Evolutionary conservation across 2,888 invertebrate genomes (phyloP), one percentile per base, ranked within the genome.

Genomic region (Xanthia icteritia): DNA sequence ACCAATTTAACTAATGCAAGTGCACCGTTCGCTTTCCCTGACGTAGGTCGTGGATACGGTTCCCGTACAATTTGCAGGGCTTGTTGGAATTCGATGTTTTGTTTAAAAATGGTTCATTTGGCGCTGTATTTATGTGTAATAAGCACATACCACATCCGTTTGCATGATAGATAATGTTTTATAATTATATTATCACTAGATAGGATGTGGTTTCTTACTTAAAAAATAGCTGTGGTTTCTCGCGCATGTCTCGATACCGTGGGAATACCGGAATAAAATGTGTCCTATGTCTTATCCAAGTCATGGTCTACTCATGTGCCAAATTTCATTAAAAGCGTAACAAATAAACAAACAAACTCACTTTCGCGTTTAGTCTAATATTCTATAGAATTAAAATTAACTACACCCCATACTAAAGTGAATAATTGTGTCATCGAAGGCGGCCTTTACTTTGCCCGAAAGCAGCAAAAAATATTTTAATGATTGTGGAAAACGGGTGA

Each of bases 61-160:
- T 51, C 61, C 39, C 31, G 0, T 2, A 56, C 6, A 42, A 23
- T 45, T 42, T 23, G 1, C 45, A 20, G 2, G 5, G 45, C 31
- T 61, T 23, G n/a, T 20, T 20, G 5, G 9, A 23, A 51, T 54
- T 54, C n/a, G 15, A 51, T 23, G 39, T 45, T 51, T 65, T 66
- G 6, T 76, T 51, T 65, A 0, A 17, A 31, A 36, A 45, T 6
- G 15, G 20, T 51, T n/a, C 0, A 13, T 20, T 61, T 45, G 8
- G 15, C 1, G 42, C 17, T 73, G n/a, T 56, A 60, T 1, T 17
- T 31, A 20, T 27, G n/a, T 66, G 39, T 3, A 42, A 58, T 54
- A 51, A 64, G 60, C 11, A 36, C 27, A 23, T 11, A 79, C 78
- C 78, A 72, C 79, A 79, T 79, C 79, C 79, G 58, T 39, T 70